Conservation (phyloP, 2,888 invertebrate genomes). For the Metopia argyrocephala region DNA sequence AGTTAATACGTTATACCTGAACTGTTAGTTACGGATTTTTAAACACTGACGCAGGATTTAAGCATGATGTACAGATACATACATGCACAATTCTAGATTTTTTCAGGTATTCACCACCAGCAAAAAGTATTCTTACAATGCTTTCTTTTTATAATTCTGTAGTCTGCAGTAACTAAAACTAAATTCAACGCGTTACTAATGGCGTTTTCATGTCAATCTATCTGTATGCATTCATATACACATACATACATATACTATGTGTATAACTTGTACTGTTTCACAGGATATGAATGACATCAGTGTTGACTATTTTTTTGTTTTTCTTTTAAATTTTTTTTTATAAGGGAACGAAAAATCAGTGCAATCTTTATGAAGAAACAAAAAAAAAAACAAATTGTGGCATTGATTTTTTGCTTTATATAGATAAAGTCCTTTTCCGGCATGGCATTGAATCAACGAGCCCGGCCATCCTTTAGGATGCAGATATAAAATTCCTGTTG, state of each 20-base stretch:
- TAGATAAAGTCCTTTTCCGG: background rate
- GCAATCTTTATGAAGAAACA: background rate
- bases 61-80: background rate
- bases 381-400: background rate
- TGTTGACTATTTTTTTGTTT: background rate
- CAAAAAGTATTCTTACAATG: background rate
- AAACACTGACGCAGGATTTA: constrained; percentile 28
- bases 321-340: background rate
- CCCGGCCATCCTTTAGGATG: background rate
- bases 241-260: too few species aligned
- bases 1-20: constrained; percentile 26
- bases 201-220: constrained; percentile 52
- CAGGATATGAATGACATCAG: constrained; percentile 53
- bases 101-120: background rate
- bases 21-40: constrained; percentile 54
- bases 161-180: constrained; percentile 7
- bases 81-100: background rate
- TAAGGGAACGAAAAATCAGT: background rate
- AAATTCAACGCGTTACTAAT: constrained; percentile 39
- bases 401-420: background rate
- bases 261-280: too few species aligned
- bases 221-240: background rate
- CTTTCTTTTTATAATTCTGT: background rate
- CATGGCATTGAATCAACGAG: background rate
- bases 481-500: background rate